phyloP scores from a whole-genome alignment of 2,113 vertebrate species.

The Eidolon helvum region DNA sequence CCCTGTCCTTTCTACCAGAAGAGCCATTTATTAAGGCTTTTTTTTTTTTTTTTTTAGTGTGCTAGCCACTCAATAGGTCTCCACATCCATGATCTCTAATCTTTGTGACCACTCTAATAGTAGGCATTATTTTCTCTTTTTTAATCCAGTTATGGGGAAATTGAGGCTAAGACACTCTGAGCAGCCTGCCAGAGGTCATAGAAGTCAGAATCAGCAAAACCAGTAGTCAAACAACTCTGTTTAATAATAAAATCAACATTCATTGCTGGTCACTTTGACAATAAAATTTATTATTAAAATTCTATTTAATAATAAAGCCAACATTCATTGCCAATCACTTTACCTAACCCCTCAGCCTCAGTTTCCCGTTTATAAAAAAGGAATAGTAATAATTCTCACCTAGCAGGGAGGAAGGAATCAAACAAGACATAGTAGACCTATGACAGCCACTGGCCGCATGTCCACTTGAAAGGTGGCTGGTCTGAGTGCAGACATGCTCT shows the following conservation, averaged over 20 bases:
- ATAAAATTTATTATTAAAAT: not conserved
- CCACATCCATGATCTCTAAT: not conserved
- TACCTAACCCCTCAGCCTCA: not conserved
- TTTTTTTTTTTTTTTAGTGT: not conserved
- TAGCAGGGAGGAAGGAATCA: not conserved
- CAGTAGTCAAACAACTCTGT: not conserved
- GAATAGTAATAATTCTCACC: not conserved
- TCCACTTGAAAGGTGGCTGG: not conserved
- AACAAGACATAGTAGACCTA: not conserved
- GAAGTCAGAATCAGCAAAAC: not conserved
- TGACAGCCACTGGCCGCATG: not conserved
- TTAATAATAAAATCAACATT: not conserved
- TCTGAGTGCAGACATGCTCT: not conserved
- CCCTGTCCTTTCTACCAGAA: not conserved
- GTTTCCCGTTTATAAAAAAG: not conserved
- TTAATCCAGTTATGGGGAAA: not conserved
- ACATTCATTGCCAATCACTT: not conserved
- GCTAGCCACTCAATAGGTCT: not conserved
- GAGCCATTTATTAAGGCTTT: not conserved
- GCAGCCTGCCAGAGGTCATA: not conserved
- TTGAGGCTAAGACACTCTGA: not conserved
- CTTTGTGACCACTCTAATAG: not conserved
- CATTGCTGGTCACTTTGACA: not conserved
- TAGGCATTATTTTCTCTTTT: not conserved
- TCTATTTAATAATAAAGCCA: not conserved